Evolutionary conservation across 1,140 invertebrate species (phyloP), one percentile per base, ranked within the genome.

Genomic region (Cotesia typhae): DNA sequence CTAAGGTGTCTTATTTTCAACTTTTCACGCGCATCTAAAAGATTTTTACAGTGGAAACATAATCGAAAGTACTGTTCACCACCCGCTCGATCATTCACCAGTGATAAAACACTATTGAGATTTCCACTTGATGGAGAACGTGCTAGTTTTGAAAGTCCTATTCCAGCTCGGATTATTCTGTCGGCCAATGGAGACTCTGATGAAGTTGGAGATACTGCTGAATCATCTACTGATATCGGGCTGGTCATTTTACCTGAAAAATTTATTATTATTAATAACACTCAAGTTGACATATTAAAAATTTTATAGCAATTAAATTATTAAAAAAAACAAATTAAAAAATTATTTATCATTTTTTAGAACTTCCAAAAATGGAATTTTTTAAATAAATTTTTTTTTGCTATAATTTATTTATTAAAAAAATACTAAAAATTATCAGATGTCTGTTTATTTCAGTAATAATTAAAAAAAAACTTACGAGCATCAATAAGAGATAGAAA

Each of bases 401-500:
- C 17, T 17, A 17, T 17, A 17, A 17, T 17, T 17, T 17, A 17
- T 17, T 17, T 17, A 17, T 17, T 17, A 17, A 17, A n/a, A 10
- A 4, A 55, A 55, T 5, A 4, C 17, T 55, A 17, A 17, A 17
- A 17, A 17, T 17, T 0, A 17, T 17, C 17, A 17, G 17, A 17
- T 17, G 17, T 17, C 17, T 17, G 17, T 17, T 17, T 17, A 17
- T 17, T 17, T 17, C 17, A 17, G 0, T 17, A 17, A 17, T 17
- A 55, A 2, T 28, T 28, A 55, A 55, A 20, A 59, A 59, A 20
- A 67, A 78, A 90, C 92, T 90, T 89, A 96, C 96, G 92, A 70
- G 96, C 97, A 86, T 92, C 91, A 66, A 91, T 87, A 79, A 96
- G 88, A 51, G 94, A 90, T 72, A 99, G 87, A 86, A 98, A 98